Base-by-base conservation (phyloP, 2,888 invertebrate genomes). In the Oligia latruncula region DNA sequence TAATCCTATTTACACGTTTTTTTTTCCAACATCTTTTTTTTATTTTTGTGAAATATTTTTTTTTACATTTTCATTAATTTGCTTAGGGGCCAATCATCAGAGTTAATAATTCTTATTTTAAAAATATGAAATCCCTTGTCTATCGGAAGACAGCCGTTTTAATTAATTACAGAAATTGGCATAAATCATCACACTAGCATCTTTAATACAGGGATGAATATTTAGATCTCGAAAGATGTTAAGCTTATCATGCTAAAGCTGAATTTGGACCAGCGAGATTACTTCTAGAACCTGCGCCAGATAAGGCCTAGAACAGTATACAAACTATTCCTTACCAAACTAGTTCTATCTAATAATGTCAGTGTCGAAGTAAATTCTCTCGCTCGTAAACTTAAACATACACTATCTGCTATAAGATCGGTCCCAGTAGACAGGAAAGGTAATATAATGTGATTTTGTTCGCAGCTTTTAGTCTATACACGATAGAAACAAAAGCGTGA, bases 371-470 rank as follows among this genome's bases (percentile, higher is more conserved):
- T 77, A 46, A 82, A 67, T 87, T 74, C 68, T 83, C 87, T 83
- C 81, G 74, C 66, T 71, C 60, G 64, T 65, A 71, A 71, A 73
- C 79, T 68, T 74, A 80, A 81, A 68, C 64, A 71, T 86, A 76
- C 46, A 40, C 58, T 74, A 79, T 73, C 35, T 66, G 60, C 67
- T 84, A 77, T 76, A 78, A 78, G 77, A 84, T 87, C 77, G 74
- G 66, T 85, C 74, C 81, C 77, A 74, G 68, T 77, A 67, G 64
- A 74, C 67, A 83, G 64, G 60, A 84, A 81, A 87, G 77, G 70
- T 75, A 77, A 81, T 88, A 88, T 83, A 89, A 88, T 88, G 87
- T 90, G 90, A 90, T 89, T 87, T 82, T 84, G 90, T 88, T 83
- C 74, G 87, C 89, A 89, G 88, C 90, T 80, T 87, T 87, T 89